Percentiles rank a stretch among this genome's conserved stretches.
Conservation (phyloP, 2,888 invertebrate genomes). For the Drepana falcataria region DNA sequence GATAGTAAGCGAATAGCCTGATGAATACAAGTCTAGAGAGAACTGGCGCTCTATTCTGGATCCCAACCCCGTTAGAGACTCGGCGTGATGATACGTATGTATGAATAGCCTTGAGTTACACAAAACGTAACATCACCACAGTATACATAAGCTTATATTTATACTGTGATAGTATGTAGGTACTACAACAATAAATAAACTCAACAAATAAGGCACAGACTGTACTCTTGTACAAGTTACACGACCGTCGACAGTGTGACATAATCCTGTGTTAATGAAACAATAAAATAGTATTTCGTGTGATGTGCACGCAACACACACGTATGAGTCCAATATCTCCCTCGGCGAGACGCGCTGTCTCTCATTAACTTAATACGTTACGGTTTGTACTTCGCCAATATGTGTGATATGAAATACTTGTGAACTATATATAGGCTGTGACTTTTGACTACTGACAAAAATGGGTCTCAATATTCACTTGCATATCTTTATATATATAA, state of each 20-base stretch:
- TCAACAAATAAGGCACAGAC: background rate
- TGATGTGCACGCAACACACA: constrained; percentile 17
- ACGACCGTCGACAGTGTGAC: background rate
- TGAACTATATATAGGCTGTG: constrained; percentile 29
- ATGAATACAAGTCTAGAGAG: too few relatives aligned
- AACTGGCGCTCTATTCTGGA: too few relatives aligned
- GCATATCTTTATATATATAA: too few relatives aligned
- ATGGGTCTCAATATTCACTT: too few relatives aligned
- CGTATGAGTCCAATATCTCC: constrained; percentile 36
- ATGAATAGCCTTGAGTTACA: too few relatives aligned
- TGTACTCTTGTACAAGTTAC: background rate
- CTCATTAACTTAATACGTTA: constrained; percentile 74
- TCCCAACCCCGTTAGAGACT: too few relatives aligned
- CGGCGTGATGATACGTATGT: too few relatives aligned
- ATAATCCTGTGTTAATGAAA: constrained; percentile 61
- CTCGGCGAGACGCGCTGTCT: constrained; percentile 55
- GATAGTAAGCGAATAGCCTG: too few relatives aligned
- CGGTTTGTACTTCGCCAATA: constrained; percentile 61
- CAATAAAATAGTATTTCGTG: constrained; percentile 62
- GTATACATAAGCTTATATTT: too few relatives aligned
- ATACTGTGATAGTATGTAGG: too few relatives aligned
- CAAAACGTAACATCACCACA: too few relatives aligned
- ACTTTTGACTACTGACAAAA: background rate
- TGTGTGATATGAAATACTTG: constrained; percentile 57
- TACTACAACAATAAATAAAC: background rate